A percentile compares a stretch with the other conserved stretches of the same genome.
Conservation (phyloP, 2,797 vertebrate genomes). For the Sciurus carolinensis region DNA sequence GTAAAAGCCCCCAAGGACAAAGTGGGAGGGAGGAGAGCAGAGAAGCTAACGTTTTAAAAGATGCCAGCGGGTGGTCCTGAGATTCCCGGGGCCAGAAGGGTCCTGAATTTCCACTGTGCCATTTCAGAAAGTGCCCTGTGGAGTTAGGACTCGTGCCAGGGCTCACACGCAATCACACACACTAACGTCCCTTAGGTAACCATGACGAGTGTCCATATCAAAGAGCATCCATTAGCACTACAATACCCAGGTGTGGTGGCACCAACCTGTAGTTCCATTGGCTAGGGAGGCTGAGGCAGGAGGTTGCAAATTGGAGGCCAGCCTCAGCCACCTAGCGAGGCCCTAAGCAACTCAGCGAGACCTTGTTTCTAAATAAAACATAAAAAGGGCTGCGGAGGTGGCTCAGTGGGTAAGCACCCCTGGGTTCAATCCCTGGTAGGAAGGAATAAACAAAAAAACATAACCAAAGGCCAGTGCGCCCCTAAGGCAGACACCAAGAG, state of each 20-base stretch:
- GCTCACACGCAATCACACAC: neutral
- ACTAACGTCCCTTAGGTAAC: neutral
- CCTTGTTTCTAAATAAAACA: neutral
- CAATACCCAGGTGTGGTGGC: neutral
- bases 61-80: neutral
- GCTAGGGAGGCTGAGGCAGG: too few species aligned
- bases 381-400: neutral
- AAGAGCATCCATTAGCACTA: neutral
- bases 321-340: too few species aligned
- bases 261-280: too few species aligned
- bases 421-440: too few species aligned
- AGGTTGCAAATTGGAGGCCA: too few species aligned
- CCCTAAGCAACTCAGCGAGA: too few species aligned
- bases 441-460: too few species aligned
- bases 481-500: neutral
- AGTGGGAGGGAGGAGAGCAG: neutral
- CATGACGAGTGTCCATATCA: neutral
- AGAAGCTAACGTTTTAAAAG: neutral
- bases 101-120: neutral
- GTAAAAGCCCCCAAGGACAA: neutral
- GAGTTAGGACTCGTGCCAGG: neutral
- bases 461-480: neutral
- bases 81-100: too few species aligned
- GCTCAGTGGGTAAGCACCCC: neutral
- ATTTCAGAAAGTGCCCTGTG: neutral